Base-by-base conservation (phyloP, 2,888 invertebrate genomes). In the Nomada goodeniana region DNA sequence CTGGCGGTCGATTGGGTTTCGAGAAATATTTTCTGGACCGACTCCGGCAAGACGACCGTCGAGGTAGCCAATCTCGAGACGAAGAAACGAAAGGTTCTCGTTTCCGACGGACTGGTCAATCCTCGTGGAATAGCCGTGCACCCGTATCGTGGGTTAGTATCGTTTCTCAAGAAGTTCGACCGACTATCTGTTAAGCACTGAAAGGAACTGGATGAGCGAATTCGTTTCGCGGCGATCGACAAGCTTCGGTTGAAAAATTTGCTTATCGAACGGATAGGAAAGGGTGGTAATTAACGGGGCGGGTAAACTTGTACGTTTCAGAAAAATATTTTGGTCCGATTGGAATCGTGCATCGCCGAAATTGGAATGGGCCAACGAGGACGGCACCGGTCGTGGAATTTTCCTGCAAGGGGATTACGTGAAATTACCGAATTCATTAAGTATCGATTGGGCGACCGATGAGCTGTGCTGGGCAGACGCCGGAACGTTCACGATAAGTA, bases 271-370 rank as follows among this genome's bases (percentile, higher is more conserved):
- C 2, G 15, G 15, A 23, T 7, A 15, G 3, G 13, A 29, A n/a
- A 9, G 13, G 15, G 18, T 10, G 2, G n/a, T 11, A n/a, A 23
- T 26, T 0, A 44, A 36, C 2, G 23, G 26, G 18, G 11, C 2
- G 42, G 1, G n/a, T 18, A 23, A 61, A 70, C 36, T 75, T 20
- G 7, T 3, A 47, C 53, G 86, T 94, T 94, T 9, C 93, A 98
- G 98, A 55, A 98, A 98, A 95, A 95, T 99, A 83, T 99, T 98
- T 94, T 99, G 99, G 98, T 97, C 98, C 0, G 99, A 99, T 94
- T 99, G 99, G 99, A 97, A 98, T 94, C 96, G 99, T 36, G 95
- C 95, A 9, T 95, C 95, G 60, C 99, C 99, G 0, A 98, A 98
- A 95, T 98, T 99, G 86, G 99, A 99, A 94, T 96, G 96, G 95